Percentiles rank a stretch among this genome's conserved stretches.
Evolutionary conservation across 2,113 vertebrate species (phyloP).

Genomic region (Cynopterus brachyotis): DNA sequence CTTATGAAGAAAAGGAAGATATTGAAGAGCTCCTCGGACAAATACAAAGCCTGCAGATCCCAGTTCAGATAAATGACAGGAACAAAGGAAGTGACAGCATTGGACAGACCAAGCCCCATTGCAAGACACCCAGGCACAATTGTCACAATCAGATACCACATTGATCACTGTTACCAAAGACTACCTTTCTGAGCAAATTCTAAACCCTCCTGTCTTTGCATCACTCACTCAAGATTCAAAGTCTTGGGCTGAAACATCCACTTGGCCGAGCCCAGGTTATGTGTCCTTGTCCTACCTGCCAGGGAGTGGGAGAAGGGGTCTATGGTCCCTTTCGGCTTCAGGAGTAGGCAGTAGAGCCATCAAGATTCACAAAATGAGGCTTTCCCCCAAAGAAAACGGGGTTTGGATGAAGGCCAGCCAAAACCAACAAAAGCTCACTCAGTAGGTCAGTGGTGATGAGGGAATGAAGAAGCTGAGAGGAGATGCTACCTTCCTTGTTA

Average conservation of each 20-base stretch:
- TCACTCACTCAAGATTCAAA: background rate
- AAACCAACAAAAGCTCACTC: background rate
- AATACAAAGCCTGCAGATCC: background rate
- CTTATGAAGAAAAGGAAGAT: background rate
- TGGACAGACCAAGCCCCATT: background rate
- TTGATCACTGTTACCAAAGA: background rate
- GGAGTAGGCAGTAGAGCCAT: background rate
- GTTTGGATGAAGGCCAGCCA: background rate
- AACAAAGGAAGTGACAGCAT: background rate
- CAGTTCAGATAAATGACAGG: background rate
- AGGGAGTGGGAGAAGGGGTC: background rate
- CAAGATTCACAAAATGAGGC: background rate
- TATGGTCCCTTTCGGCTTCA: background rate
- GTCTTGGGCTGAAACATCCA: background rate
- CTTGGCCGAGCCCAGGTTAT: accelerated
- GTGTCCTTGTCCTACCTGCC: background rate
- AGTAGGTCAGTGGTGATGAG: background rate
- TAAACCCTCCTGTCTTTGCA: background rate
- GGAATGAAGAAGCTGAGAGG: background rate
- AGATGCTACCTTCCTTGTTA: background rate
- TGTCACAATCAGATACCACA: background rate
- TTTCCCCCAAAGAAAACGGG: background rate
- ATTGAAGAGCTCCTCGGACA: background rate
- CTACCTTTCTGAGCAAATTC: background rate
- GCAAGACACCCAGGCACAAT: background rate